Evolutionary conservation across 2,113 vertebrate species (phyloP).

Genomic region (Stigmatopora argus): DNA sequence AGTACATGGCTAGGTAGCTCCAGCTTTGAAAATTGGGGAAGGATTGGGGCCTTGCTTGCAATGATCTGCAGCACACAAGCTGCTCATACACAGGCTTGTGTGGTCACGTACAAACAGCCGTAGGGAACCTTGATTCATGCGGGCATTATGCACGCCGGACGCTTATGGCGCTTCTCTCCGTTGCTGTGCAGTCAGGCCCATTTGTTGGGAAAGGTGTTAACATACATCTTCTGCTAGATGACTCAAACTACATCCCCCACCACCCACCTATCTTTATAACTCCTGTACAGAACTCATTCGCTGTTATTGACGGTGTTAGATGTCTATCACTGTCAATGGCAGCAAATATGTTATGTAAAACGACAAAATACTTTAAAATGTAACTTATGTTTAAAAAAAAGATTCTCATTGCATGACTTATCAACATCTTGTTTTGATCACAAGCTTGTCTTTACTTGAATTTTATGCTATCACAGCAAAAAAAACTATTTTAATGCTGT

Average conservation of each 20-base stretch:
- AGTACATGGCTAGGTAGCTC: slow-evolving; percentile 8
- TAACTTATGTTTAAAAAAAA: too few species aligned
- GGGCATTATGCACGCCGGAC: slow-evolving; percentile 58
- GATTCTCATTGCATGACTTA: too few species aligned
- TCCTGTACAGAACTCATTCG: too few species aligned
- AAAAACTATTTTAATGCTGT: too few species aligned
- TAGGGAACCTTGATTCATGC: slow-evolving; percentile 63
- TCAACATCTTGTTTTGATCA: too few species aligned
- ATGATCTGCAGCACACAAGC: slow-evolving; percentile 30
- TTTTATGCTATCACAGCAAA: too few species aligned
- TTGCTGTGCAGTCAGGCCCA: slow-evolving; percentile 53
- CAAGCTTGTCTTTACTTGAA: too few species aligned
- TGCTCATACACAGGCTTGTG: slow-evolving; percentile 52
- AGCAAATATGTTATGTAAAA: too few species aligned
- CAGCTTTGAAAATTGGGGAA: slow-evolving; percentile 21
- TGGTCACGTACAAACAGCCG: slow-evolving; percentile 52
- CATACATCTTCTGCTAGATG: slow-evolving; percentile 62
- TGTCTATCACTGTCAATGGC: too few species aligned
- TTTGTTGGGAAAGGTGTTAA: slow-evolving; percentile 69
- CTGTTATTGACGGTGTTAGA: too few species aligned
- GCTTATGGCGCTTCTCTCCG: slow-evolving; percentile 61
- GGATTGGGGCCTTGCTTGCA: slow-evolving; percentile 16
- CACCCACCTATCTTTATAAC: background rate
- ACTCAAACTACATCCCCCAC: slow-evolving; percentile 4
- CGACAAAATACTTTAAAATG: too few species aligned